A percentile compares a stretch with the other conserved stretches of the same genome.
Conservation (phyloP, 2,113 vertebrate genomes). For the Chlorocebus sabaeus region DNA sequence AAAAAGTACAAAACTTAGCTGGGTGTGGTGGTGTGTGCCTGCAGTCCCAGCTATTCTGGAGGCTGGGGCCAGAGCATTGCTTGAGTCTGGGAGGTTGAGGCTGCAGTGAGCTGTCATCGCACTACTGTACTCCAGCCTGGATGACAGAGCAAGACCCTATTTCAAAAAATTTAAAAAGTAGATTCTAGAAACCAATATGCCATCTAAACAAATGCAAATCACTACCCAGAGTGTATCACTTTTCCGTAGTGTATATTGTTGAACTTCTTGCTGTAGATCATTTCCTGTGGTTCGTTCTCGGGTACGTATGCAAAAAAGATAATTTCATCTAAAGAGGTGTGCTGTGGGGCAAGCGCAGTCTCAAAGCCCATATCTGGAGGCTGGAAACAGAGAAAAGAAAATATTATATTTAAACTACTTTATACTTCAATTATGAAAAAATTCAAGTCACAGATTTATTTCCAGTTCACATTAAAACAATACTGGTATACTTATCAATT, state of each 20-base stretch:
- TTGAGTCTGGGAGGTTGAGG: too few species aligned
- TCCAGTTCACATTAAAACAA: background rate
- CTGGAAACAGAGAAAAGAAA: slow-evolving; percentile 28
- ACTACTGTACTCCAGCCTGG: too few species aligned
- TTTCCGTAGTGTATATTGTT: slow-evolving; percentile 50
- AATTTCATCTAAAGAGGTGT: background rate
- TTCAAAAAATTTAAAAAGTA: too few species aligned
- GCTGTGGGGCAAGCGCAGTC: slow-evolving; percentile 49
- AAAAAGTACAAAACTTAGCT: too few species aligned
- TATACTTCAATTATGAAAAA: background rate
- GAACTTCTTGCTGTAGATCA: background rate
- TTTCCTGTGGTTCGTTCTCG: background rate
- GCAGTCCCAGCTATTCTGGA: too few species aligned
- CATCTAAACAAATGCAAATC: background rate
- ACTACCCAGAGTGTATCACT: slow-evolving; percentile 33
- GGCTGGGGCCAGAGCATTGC: too few species aligned
- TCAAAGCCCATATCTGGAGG: slow-evolving; percentile 36
- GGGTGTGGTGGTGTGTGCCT: too few species aligned
- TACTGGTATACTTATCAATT: background rate
- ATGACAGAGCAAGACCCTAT: too few species aligned
- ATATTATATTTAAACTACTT: background rate
- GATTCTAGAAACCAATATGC: background rate
- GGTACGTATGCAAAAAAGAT: slow-evolving; percentile 66
- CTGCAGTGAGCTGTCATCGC: too few species aligned
- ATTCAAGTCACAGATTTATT: background rate